phyloP scores from a whole-genome alignment of 2,113 vertebrate species.

The Cariama cristata region DNA sequence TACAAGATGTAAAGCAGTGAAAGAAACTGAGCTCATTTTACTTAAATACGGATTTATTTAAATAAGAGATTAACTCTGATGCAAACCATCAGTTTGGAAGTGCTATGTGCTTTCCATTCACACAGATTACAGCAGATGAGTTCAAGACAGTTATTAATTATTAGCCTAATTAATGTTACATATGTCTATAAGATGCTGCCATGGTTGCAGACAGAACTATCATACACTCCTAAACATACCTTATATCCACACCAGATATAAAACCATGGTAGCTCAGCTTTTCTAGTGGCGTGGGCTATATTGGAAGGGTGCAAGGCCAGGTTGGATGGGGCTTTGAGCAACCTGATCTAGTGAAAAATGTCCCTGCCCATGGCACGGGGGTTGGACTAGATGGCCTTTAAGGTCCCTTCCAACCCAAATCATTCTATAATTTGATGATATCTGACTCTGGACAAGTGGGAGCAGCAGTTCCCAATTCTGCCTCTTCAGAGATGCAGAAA shows the following conservation, averaged over 20 bases:
- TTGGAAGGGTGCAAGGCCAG: not conserved
- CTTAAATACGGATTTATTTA: slow-evolving; percentile 36
- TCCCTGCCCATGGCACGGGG: not conserved
- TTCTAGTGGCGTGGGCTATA: not conserved
- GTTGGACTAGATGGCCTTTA: not conserved
- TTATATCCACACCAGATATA: not conserved
- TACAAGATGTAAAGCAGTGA: not conserved
- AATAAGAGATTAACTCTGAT: slow-evolving; percentile 5
- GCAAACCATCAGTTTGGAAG: slow-evolving; percentile 27
- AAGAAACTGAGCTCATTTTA: not conserved
- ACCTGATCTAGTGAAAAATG: not conserved
- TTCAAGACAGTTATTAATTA: not conserved
- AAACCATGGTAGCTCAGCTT: not conserved
- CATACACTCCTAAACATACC: not conserved
- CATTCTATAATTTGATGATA: not conserved
- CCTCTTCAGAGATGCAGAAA: not conserved
- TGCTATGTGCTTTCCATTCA: not conserved
- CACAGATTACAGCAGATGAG: not conserved
- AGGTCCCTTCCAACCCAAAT: not conserved
- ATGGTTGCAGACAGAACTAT: not conserved
- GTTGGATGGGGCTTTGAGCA: not conserved
- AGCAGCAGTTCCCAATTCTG: not conserved
- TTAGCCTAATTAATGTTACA: not conserved
- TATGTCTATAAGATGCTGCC: not conserved
- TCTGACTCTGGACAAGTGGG: not conserved